Conservation (phyloP, 2,888 invertebrate genomes). For the Sicus ferrugineus region DNA sequence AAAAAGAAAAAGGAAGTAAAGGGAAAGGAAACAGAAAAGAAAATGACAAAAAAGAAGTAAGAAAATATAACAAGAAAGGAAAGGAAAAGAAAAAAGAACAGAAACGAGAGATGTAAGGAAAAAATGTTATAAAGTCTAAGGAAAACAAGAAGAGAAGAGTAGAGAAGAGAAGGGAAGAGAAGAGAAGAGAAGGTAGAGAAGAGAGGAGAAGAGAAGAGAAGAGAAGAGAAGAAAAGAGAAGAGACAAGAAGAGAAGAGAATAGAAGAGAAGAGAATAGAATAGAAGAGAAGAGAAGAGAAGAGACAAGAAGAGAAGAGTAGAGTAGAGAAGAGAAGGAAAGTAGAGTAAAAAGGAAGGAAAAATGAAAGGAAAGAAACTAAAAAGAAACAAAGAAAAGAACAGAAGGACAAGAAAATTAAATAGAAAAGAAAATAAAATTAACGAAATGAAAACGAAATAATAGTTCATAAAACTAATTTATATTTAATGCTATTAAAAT, state of each 20-base stretch:
- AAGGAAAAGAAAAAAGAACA: no score
- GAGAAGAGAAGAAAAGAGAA: neutral
- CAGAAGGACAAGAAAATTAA: constrained; percentile 30
- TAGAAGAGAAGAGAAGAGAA: constrained; percentile 11
- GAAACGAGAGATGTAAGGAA: no score
- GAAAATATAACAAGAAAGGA: neutral
- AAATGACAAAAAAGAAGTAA: neutral
- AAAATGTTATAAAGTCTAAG: no score
- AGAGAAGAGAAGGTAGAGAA: no score
- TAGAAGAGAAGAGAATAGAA: constrained; percentile 1
- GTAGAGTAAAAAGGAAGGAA: neutral
- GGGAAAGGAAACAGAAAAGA: neutral
- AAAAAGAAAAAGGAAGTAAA: neutral
- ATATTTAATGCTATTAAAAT: no score
- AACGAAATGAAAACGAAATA: neutral
- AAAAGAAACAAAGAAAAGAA: neutral
- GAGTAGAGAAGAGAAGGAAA: no score
- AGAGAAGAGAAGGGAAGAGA: no score
- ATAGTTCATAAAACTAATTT: no score
- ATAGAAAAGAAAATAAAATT: constrained; percentile 13
- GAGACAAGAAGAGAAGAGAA: neutral
- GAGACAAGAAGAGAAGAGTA: neutral
- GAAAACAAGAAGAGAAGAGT: no score
- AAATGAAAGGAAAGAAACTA: neutral
- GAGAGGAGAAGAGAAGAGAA: no score